These are phyloP conservation scores for Listronotus bonariensis DNA, from an alignment of 1,140 invertebrate genomes.

Conservation along the genomic window DNA sequence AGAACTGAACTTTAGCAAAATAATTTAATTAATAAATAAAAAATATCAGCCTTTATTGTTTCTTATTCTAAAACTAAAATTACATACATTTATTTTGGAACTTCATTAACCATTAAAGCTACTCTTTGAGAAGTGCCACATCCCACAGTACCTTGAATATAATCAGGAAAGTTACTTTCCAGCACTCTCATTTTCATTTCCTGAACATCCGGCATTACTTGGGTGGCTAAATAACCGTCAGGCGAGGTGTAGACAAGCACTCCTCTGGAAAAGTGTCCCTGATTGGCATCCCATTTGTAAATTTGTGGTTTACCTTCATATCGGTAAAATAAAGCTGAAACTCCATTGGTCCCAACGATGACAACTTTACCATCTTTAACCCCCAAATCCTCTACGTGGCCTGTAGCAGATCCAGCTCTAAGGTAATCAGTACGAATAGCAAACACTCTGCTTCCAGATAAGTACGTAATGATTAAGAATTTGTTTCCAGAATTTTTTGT, in stretches of 20 bases:
- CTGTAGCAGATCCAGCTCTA: constrained; percentile 58
- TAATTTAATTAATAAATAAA: no score
- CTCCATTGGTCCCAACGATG: constrained; percentile 65
- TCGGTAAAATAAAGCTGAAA: constrained; percentile 63
- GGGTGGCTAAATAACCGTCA: constrained; percentile 62
- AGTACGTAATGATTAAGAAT: constrained; percentile 63
- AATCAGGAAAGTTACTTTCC: constrained; percentile 68
- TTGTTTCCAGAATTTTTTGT: constrained; percentile 59
- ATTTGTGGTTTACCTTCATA: constrained; percentile 58
- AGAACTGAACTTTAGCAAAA: no score
- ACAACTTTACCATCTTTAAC: constrained; percentile 60
- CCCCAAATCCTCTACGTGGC: constrained; percentile 62
- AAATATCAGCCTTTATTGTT: no score
- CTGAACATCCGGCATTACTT: constrained; percentile 62
- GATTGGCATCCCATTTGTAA: constrained; percentile 58
- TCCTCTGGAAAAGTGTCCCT: constrained; percentile 55
- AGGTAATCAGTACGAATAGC: constrained; percentile 62
- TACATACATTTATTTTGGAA: no score
- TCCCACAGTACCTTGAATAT: constrained; percentile 63
- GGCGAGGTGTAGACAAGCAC: constrained; percentile 59
- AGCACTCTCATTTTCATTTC: constrained; percentile 62
- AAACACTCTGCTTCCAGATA: constrained; percentile 61
- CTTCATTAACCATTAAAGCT: constrained; percentile 55
- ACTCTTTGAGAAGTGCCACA: constrained; percentile 63
- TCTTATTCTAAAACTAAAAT: no score